Evolutionary conservation across 2,113 vertebrate genomes (phyloP), one percentile per base, ranked within the genome.

Genomic region (Camelus dromedarius): DNA sequence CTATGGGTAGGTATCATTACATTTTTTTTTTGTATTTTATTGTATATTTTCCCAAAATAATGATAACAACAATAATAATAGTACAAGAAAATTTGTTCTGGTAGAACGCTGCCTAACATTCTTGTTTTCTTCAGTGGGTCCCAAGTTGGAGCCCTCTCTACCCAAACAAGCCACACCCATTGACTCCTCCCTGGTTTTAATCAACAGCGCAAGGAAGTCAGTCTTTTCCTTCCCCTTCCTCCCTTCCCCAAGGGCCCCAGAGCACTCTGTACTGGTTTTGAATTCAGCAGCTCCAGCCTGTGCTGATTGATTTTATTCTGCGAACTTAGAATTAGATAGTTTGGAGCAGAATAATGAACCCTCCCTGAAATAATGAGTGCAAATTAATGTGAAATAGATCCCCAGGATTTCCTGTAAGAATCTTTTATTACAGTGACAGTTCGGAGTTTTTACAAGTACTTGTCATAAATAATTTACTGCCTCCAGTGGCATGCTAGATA

Each of bases 401-500:
- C 73, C 70, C 95, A 96, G 92, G 93, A 96, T 96, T 97, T 97
- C 96, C 96, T 93, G 89, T 95, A 97, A 97, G 79, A 95, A 69
- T 95, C 89, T 91, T 92, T 97, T 84, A 95, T 97, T 96, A 91
- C 80, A 9, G n/a, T 95, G 85, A 82, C 86, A 96, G 93, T 92
- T 64, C 62, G 66, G 60, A 97, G 82, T 92, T 95, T 93, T 94
- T 93, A 91, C 93, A 93, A 69, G 91, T 79, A 82, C 93, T 97
- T 95, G 93, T 76, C 83, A 89, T 96, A 97, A 98, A 97, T 98
- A 94, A 96, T 98, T 77, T 95, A 97, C 93, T 96, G 66, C 58
- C 87, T 95, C 82, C 6, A 4, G 80, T 94, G 89, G 85, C 96
- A 95, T 42, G 60, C 85, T 89, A 93, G 85, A 60, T 81, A 91